These are phyloP conservation scores for Byasa hedistus DNA, from an alignment of 2,888 invertebrate species.

Conservation along the genomic window DNA sequence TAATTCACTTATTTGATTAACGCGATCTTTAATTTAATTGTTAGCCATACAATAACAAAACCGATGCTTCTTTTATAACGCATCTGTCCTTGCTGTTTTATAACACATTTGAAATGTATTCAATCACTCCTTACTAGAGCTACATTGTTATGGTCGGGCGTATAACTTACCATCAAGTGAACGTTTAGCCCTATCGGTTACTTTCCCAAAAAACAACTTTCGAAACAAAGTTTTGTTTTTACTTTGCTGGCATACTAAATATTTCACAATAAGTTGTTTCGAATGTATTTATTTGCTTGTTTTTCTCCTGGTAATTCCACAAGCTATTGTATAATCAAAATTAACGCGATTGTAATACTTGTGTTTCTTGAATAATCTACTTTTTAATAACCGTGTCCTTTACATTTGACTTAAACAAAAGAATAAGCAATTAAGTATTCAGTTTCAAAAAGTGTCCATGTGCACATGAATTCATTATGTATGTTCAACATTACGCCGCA, in stretches of 20 bases:
- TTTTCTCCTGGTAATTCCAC: neutral
- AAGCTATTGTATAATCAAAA: neutral
- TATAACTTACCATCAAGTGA: too few relatives aligned
- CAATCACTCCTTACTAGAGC: too few relatives aligned
- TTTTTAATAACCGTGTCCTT: neutral
- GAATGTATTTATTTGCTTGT: neutral
- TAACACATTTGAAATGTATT: neutral
- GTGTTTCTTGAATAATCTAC: neutral
- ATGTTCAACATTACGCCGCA: constrained; percentile 31
- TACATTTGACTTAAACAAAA: neutral
- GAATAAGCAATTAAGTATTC: neutral
- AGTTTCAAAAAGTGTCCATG: neutral
- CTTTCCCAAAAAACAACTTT: neutral
- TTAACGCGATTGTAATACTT: neutral
- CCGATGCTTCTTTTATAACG: neutral
- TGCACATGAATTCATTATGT: constrained; percentile 21
- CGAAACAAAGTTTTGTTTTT: neutral
- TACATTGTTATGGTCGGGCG: too few relatives aligned
- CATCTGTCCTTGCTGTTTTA: neutral
- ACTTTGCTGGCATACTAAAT: neutral
- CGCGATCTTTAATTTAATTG: constrained; percentile 1
- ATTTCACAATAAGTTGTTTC: neutral
- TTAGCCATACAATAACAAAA: neutral
- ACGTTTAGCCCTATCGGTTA: too few relatives aligned
- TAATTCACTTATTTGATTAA: constrained; percentile 23